phyloP scores from a whole-genome alignment of 2,888 invertebrate genomes.

The Hyposoter dolosus region DNA sequence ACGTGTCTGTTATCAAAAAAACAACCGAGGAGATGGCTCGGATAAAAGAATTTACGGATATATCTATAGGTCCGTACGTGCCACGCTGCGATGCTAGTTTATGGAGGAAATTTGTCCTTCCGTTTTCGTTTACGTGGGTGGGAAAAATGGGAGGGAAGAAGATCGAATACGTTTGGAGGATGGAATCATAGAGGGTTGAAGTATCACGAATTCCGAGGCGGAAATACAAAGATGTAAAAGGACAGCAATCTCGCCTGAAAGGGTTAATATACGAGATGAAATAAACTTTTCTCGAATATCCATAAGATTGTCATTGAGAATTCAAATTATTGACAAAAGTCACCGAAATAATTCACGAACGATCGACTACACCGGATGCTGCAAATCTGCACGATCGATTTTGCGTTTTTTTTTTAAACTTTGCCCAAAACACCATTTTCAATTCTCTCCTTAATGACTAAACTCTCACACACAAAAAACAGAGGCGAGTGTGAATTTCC shows the following conservation, averaged over 20 bases:
- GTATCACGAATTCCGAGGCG: conserved; percentile 20
- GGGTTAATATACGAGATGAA: neutral
- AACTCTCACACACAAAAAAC: too few relatives aligned
- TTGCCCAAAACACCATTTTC: too few relatives aligned
- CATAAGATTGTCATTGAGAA: neutral
- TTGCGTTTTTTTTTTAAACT: too few relatives aligned
- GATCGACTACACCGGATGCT: neutral
- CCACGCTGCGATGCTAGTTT: conserved; percentile 50
- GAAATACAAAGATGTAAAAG: conserved; percentile 23
- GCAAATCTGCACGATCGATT: too few relatives aligned
- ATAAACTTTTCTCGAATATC: neutral
- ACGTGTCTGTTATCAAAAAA: neutral
- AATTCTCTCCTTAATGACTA: too few relatives aligned
- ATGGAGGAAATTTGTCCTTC: conserved; percentile 65
- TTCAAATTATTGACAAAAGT: neutral
- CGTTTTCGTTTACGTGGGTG: conserved; percentile 60
- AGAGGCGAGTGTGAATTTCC: too few relatives aligned
- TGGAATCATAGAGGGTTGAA: conserved; percentile 14
- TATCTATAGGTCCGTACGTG: conserved; percentile 30
- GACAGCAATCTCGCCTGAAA: neutral
- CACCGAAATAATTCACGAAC: too few relatives aligned
- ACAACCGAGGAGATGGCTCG: neutral
- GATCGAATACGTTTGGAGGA: conserved; percentile 5
- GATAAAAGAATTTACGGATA: conserved; percentile 2
- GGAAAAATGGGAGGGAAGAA: conserved; percentile 42